These are phyloP conservation scores for Pipistrellus kuhlii DNA, from an alignment of 2,797 vertebrate genomes.

Conservation along the genomic window DNA sequence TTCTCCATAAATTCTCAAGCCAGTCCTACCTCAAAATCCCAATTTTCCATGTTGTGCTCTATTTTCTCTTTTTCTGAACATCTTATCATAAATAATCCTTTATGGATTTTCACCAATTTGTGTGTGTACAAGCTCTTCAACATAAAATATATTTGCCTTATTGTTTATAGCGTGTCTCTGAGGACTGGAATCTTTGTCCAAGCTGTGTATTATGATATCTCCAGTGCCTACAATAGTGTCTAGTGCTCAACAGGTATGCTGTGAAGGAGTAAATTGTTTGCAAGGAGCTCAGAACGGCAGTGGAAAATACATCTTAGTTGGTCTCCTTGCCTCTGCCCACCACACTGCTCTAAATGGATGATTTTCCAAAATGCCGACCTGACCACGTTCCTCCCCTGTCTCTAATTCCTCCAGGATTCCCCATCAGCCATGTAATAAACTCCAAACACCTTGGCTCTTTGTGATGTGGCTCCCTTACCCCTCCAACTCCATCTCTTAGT, in stretches of 20 bases:
- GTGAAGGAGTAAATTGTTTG: background rate
- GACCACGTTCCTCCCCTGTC: background rate
- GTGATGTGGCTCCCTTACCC: background rate
- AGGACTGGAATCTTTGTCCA: background rate
- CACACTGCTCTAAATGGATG: background rate
- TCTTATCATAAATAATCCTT: background rate
- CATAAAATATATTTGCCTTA: background rate
- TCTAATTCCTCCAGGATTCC: background rate
- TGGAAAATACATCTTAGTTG: background rate
- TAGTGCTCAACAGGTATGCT: background rate
- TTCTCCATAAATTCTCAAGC: background rate
- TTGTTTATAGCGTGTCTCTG: background rate
- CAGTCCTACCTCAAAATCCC: background rate
- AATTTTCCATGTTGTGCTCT: background rate
- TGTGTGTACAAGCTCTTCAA: background rate
- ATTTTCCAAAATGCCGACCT: constrained; percentile 26
- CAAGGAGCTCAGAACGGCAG: background rate
- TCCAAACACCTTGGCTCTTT: background rate
- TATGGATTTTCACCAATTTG: too few relatives aligned
- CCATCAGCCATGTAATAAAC: background rate
- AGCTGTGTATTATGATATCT: background rate
- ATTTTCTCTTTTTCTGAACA: constrained; percentile 26
- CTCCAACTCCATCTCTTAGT: background rate
- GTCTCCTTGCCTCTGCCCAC: background rate
- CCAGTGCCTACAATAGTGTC: background rate